Conservation (phyloP, 2,113 vertebrate species). For the Saguinus midas region DNA sequence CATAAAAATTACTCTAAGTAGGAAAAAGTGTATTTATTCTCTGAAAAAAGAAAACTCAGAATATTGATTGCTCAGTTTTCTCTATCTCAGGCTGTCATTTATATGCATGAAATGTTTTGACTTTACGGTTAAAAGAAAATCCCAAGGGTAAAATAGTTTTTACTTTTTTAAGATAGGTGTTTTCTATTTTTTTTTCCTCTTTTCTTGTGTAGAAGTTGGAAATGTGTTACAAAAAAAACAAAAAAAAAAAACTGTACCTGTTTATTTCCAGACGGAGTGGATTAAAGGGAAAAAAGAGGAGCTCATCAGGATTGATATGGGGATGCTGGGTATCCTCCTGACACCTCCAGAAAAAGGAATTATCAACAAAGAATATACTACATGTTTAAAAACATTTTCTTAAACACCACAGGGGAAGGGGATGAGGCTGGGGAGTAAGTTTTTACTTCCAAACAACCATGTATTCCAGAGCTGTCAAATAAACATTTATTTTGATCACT, state of each 20-base stretch:
- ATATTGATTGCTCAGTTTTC: background rate
- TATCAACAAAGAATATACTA: background rate
- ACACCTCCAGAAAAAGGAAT: background rate
- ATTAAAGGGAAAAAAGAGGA: background rate
- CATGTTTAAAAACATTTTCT: background rate
- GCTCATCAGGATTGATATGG: background rate
- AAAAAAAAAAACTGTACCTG: background rate
- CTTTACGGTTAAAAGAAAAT: background rate
- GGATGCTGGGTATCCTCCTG: fast-evolving
- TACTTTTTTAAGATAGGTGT: background rate
- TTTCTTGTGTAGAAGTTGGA: background rate
- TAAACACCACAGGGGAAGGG: background rate
- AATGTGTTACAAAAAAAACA: background rate
- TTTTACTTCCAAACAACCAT: background rate
- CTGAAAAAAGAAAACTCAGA: background rate
- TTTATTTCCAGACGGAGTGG: background rate
- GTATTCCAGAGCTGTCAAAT: background rate
- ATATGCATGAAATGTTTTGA: background rate
- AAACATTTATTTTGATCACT: background rate
- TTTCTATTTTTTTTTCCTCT: background rate
- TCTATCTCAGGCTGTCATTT: background rate
- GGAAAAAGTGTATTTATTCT: background rate
- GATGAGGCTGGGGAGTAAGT: background rate
- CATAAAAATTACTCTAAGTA: background rate
- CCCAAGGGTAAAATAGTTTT: background rate